Evolutionary conservation across 2,113 vertebrate genomes (phyloP), one percentile per base, ranked within the genome.

Genomic region (Apteryx mantelli): DNA sequence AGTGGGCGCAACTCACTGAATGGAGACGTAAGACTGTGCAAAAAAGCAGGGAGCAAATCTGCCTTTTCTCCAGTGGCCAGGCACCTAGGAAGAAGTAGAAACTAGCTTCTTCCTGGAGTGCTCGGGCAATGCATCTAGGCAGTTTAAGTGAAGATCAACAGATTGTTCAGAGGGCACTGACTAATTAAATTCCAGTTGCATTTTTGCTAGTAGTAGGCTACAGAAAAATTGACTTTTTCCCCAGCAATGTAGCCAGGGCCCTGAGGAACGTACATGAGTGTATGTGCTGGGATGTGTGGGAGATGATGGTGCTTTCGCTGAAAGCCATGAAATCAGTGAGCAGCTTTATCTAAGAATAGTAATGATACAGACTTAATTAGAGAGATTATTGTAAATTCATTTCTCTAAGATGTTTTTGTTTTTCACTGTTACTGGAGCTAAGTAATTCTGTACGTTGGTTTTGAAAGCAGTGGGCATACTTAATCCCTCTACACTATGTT

Each of bases 341-440:
- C 16, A 65, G 38, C 75, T 94, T 97, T 95, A 74, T 95, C 81
- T 93, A 82, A 85, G n/a, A 95, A 95, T 92, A 92, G 78, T 92
- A 91, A 94, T 50, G 70, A 87, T 66, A 77, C 30, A 46, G 58
- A 77, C 26, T 92, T 95, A 95, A 96, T 96, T 91, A 95, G 66
- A 94, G 20, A 19, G 53, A 82, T 93, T 82, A 90, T 86, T 91
- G 83, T 36, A 42, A 91, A 91, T 88, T 82, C 0, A 7, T 93
- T 88, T 94, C 30, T 74, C 34, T 58, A 53, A 87, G 30, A 3
- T 30, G 36, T 88, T 74, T 44, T 10, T 18, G 25, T 77, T 52
- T 70, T 85, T 38, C 11, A 34, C 25, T 77, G 13, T 81, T 82
- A 34, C 46, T 86, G 83, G 52, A 84, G 42, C n/a, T 38, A 84